Percentiles rank a stretch among this genome's conserved stretches.
These are phyloP conservation scores for Cosmorhoe ocellata DNA, from an alignment of 2,888 invertebrate genomes.

Conservation along the genomic window DNA sequence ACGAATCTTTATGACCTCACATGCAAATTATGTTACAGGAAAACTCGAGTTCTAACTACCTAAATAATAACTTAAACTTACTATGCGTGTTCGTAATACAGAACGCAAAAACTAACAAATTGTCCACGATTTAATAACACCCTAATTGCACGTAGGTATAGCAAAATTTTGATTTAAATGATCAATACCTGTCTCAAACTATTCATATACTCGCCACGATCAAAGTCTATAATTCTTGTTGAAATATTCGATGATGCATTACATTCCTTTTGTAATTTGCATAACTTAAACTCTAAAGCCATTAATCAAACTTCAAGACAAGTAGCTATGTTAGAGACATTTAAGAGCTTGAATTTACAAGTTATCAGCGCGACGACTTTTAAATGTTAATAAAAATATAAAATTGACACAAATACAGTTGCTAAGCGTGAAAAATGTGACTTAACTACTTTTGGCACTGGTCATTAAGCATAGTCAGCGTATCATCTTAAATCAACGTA, in stretches of 20 bases:
- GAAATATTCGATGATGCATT: slow-evolving; percentile 31
- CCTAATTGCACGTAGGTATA: neutral
- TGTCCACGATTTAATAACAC: no score
- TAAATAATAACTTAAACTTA: neutral
- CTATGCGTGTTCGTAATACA: no score
- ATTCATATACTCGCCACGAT: slow-evolving; percentile 16
- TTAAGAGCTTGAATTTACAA: slow-evolving; percentile 23
- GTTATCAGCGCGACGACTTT: slow-evolving; percentile 13
- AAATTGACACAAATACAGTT: neutral
- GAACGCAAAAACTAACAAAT: no score
- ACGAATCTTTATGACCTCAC: slow-evolving; percentile 9
- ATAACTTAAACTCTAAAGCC: slow-evolving; percentile 24
- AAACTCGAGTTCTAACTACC: slow-evolving; percentile 14
- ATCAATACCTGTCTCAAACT: slow-evolving; percentile 20
- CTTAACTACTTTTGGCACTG: no score
- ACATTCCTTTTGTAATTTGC: slow-evolving; percentile 31
- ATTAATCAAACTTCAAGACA: slow-evolving; percentile 33
- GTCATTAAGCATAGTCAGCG: no score
- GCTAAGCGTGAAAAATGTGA: slow-evolving; percentile 1
- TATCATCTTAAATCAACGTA: no score
- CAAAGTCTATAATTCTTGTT: slow-evolving; percentile 29
- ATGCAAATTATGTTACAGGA: slow-evolving; percentile 17
- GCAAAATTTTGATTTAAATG: slow-evolving; percentile 8
- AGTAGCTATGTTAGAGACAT: slow-evolving; percentile 27
- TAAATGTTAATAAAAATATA: neutral